A percentile compares a stretch with the other conserved stretches of the same genome.
Conservation (phyloP, 2,797 vertebrate species). For the Crypturellus tataupa region DNA sequence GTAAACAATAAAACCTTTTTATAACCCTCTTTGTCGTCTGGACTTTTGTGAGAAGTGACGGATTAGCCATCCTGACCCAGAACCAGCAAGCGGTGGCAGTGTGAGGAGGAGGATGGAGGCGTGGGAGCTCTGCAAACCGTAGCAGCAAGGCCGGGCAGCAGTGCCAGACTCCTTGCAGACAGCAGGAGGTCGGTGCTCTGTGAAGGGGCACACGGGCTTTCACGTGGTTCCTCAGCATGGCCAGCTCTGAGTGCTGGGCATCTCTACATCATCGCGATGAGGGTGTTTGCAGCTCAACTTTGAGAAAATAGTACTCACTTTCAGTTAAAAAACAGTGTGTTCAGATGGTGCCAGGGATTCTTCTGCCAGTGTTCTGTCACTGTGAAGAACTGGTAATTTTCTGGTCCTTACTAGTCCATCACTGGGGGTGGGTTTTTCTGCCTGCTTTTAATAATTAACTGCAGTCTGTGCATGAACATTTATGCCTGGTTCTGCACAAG, state of each 20-base stretch:
- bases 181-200: rapidly evolving
- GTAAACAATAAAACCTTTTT: conserved; percentile 76
- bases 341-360: rapidly evolving
- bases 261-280: rapidly evolving
- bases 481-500: not conserved
- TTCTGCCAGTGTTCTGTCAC: not conserved
- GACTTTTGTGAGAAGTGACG: not conserved
- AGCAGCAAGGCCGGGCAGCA: rapidly evolving
- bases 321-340: rapidly evolving
- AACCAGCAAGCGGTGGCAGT: not conserved
- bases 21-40: conserved; percentile 40
- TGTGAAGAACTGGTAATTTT: not conserved
- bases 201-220: rapidly evolving
- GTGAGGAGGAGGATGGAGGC: not conserved
- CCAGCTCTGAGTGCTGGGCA: rapidly evolving
- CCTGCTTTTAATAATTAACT: not conserved
- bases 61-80: not conserved
- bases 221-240: rapidly evolving
- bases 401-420: not conserved
- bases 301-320: rapidly evolving
- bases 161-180: rapidly evolving
- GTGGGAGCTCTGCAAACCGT: not conserved
- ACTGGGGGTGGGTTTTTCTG: rapidly evolving
- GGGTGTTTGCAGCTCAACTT: rapidly evolving
- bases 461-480: rapidly evolving